These are phyloP conservation scores for Plemyria rubiginata DNA, from an alignment of 2,888 invertebrate genomes.

Conservation along the genomic window DNA sequence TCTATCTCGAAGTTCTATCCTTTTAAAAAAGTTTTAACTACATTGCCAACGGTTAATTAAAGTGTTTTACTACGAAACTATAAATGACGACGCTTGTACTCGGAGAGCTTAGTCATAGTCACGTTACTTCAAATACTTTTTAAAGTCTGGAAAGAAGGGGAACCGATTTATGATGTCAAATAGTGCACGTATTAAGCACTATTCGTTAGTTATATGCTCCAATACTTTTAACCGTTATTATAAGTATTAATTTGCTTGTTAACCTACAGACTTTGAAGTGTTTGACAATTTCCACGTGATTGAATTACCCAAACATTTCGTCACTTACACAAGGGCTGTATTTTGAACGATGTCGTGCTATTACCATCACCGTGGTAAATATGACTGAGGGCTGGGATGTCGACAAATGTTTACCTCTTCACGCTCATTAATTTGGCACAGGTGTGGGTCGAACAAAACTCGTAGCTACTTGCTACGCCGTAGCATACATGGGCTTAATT, in stretches of 20 bases:
- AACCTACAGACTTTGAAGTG: neutral
- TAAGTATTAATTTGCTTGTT: too few species aligned
- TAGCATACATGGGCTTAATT: constrained; percentile 44
- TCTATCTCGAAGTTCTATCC: constrained; percentile 61
- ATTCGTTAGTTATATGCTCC: too few species aligned
- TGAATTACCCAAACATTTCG: neutral
- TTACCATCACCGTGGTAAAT: constrained; percentile 18
- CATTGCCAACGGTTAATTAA: constrained; percentile 54
- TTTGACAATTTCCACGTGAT: neutral
- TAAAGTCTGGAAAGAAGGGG: constrained; percentile 31
- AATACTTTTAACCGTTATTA: neutral
- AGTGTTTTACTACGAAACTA: constrained; percentile 43
- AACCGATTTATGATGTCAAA: constrained; percentile 5
- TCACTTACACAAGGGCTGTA: neutral
- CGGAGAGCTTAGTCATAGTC: constrained; percentile 33
- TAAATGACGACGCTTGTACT: constrained; percentile 32
- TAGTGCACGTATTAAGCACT: neutral
- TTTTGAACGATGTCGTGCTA: constrained; percentile 5
- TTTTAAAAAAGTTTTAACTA: constrained; percentile 61
- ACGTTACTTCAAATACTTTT: constrained; percentile 35
- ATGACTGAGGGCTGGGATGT: constrained; percentile 21
- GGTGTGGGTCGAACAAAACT: constrained; percentile 55
- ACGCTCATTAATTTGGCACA: constrained; percentile 51
- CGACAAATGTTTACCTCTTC: constrained; percentile 30
- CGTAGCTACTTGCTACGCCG: constrained; percentile 19